phyloP scores from a whole-genome alignment of 2,888 invertebrate species.

The Dryocosmus kuriphilus region DNA sequence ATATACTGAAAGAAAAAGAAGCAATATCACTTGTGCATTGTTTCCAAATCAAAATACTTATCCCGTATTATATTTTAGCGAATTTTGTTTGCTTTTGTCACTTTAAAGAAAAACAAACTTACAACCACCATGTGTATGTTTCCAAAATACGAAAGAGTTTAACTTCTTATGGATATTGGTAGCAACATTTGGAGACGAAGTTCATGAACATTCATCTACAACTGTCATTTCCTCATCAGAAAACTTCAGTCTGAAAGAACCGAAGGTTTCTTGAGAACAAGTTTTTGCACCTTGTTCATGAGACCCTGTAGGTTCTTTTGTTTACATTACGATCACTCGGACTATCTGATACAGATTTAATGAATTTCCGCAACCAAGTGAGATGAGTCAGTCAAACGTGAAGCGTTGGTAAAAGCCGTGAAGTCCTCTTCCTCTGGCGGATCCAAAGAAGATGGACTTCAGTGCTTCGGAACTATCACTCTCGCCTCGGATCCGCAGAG shows the following conservation, averaged over 20 bases:
- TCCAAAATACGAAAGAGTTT: not conserved
- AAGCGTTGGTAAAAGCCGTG: constrained; percentile 14
- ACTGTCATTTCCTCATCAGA: not conserved
- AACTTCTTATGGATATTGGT: too few species aligned
- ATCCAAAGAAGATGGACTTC: constrained; percentile 26
- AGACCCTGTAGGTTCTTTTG: constrained; percentile 1
- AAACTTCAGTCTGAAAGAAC: not conserved
- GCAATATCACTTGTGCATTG: too few species aligned
- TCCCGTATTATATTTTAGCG: too few species aligned
- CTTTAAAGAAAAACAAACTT: not conserved
- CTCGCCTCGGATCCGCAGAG: constrained; percentile 50
- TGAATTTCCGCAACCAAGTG: constrained; percentile 35
- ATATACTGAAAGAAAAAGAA: too few species aligned
- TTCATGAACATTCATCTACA: not conserved
- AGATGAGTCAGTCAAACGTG: constrained; percentile 33
- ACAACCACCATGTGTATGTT: not conserved
- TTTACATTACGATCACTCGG: not conserved
- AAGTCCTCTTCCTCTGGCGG: constrained; percentile 35
- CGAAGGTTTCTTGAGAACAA: not conserved
- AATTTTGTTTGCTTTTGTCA: too few species aligned
- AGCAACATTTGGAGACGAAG: not conserved
- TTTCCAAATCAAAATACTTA: too few species aligned
- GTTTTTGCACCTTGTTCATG: not conserved
- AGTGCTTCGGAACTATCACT: constrained; percentile 32
- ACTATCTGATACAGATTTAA: constrained; percentile 24